Conservation (phyloP, 2,888 invertebrate genomes). For the Drosophila antonietae region DNA sequence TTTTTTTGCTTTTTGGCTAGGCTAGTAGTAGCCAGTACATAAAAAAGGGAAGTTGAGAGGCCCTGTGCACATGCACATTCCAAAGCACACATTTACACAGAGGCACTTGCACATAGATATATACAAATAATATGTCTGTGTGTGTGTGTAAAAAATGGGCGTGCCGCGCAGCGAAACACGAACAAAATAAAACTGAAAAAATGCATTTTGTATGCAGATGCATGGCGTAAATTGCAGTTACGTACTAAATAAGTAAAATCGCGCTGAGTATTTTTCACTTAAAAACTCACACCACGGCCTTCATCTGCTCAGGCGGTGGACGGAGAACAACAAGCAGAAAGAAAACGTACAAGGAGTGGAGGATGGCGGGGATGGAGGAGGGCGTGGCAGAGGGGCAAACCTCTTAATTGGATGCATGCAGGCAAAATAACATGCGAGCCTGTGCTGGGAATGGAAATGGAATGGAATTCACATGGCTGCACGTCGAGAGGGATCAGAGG, state of each 20-base stretch:
- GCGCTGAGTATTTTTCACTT: slow-evolving; percentile 80
- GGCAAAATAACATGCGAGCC: slow-evolving; percentile 72
- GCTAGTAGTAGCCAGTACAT: slow-evolving; percentile 67
- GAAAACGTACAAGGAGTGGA: slow-evolving; percentile 7
- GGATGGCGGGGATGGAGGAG: neutral
- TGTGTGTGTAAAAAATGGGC: slow-evolving; percentile 67
- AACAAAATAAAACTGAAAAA: slow-evolving; percentile 39
- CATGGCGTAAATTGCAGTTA: slow-evolving; percentile 76
- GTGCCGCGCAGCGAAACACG: slow-evolving; percentile 50
- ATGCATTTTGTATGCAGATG: slow-evolving; percentile 78
- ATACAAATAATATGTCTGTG: slow-evolving; percentile 68
- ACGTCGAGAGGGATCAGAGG: slow-evolving; percentile 30
- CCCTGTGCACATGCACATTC: slow-evolving; percentile 41
- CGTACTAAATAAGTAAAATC: slow-evolving; percentile 81
- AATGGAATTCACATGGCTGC: slow-evolving; percentile 39
- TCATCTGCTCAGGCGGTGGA: neutral
- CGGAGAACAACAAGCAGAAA: slow-evolving; percentile 12
- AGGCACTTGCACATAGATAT: slow-evolving; percentile 34
- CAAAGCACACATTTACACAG: slow-evolving; percentile 22
- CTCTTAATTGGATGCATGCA: slow-evolving; percentile 80
- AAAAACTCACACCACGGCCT: slow-evolving; percentile 45
- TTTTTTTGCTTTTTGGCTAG: slow-evolving; percentile 69
- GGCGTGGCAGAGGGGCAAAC: slow-evolving; percentile 50
- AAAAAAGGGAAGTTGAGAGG: slow-evolving; percentile 69
- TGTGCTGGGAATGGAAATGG: slow-evolving; percentile 19